A percentile compares a stretch with the other conserved stretches of the same genome.
phyloP scores from a whole-genome alignment of 2,888 invertebrate species.

The Xanthostigma xanthostigma region DNA sequence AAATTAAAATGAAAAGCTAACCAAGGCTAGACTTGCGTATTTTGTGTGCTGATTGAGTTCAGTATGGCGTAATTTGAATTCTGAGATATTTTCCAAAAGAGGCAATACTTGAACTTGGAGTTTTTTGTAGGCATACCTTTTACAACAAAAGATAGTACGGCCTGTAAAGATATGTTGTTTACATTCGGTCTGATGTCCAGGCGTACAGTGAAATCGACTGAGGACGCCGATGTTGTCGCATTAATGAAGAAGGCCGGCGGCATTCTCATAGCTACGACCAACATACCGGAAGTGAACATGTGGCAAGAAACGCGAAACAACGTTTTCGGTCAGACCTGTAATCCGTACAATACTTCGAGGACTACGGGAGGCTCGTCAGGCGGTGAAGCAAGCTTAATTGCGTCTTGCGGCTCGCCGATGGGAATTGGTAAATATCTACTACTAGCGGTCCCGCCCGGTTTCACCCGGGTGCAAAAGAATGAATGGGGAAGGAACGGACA shows the following conservation, averaged over 20 bases:
- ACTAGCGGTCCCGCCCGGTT: too few species aligned
- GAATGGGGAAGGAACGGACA: too few species aligned
- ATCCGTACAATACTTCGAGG: conserved; percentile 78
- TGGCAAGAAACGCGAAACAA: conserved; percentile 85
- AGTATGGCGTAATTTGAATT: too few species aligned
- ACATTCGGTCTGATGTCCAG: conserved; percentile 53
- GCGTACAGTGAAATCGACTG: conserved; percentile 39
- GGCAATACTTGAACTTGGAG: neutral
- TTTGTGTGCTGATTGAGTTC: too few species aligned
- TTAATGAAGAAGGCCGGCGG: conserved; percentile 66
- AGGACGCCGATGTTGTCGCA: conserved; percentile 67
- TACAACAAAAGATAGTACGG: conserved; percentile 80
- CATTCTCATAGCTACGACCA: conserved; percentile 78
- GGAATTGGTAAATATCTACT: conserved; percentile 49
- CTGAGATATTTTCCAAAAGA: too few species aligned
- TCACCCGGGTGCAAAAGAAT: too few species aligned
- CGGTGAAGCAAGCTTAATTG: conserved; percentile 62
- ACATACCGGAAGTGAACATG: conserved; percentile 84
- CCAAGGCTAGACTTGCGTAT: too few species aligned
- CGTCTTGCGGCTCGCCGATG: conserved; percentile 66
- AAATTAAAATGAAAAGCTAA: too few species aligned
- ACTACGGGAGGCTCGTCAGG: conserved; percentile 89
- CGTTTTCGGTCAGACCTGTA: conserved; percentile 75
- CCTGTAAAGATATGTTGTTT: conserved; percentile 54
- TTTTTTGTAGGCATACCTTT: conserved; percentile 66